phyloP scores from a whole-genome alignment of 64 coral and sea anemone genomes.

The Trachythela sp. region DNA sequence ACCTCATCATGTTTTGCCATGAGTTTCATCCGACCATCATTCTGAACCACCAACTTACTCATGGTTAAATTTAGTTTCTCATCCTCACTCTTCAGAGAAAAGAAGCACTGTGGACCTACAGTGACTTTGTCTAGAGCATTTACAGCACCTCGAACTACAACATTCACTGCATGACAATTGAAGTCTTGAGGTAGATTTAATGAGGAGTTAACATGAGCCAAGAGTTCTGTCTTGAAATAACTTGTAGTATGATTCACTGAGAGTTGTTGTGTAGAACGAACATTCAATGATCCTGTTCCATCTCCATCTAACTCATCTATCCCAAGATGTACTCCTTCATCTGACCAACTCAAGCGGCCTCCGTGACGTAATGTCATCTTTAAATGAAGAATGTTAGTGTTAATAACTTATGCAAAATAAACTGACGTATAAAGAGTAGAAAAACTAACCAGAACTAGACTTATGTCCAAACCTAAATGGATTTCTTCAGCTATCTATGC shows the following conservation, averaged over 20 bases:
- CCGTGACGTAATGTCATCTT: conserved; percentile 64
- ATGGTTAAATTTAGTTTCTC: conserved; percentile 13
- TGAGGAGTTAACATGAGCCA: conserved; percentile 55
- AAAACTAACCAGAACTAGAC: too few species aligned
- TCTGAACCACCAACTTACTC: conserved; percentile 70
- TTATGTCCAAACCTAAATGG: too few species aligned
- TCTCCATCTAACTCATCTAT: conserved; percentile 65
- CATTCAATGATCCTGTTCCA: conserved; percentile 55
- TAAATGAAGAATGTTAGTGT: neutral
- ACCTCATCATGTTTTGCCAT: conserved; percentile 44
- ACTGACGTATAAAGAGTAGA: too few species aligned
- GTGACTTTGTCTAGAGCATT: conserved; percentile 65
- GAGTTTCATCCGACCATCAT: conserved; percentile 56
- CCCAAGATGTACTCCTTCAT: conserved; percentile 39
- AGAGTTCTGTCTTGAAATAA: conserved; percentile 67
- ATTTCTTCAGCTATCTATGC: too few species aligned
- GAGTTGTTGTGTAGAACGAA: conserved; percentile 62
- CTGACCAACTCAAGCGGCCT: conserved; percentile 58
- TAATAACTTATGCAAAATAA: too few species aligned
- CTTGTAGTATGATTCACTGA: conserved; percentile 36
- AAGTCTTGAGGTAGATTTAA: conserved; percentile 50
- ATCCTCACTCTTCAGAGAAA: conserved; percentile 32
- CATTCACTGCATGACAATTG: conserved; percentile 66
- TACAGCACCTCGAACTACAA: conserved; percentile 61
- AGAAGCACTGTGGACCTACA: conserved; percentile 70